Percentiles rank a stretch among this genome's conserved stretches.
Evolutionary conservation across 2,113 vertebrate genomes (phyloP).

Genomic region (Podarcis muralis): DNA sequence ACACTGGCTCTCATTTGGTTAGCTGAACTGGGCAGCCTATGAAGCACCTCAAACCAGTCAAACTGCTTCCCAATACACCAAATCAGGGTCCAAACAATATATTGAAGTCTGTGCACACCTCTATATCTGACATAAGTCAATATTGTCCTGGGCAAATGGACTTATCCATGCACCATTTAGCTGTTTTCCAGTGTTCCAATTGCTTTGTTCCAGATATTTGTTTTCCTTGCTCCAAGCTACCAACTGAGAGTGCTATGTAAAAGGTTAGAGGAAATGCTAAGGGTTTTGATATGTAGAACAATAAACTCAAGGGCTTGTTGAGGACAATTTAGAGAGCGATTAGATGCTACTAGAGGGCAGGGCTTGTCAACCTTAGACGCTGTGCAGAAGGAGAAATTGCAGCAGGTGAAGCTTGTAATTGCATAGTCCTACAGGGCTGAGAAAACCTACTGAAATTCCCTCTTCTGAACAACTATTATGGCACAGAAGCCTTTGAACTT

Average conservation of each 20-base stretch:
- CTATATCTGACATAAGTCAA: background rate
- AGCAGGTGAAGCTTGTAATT: background rate
- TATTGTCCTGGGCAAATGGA: background rate
- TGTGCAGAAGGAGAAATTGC: background rate
- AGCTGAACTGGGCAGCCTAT: no score
- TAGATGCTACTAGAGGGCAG: background rate
- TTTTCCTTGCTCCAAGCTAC: background rate
- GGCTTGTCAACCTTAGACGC: background rate
- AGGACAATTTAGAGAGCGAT: background rate
- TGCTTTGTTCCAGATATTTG: background rate
- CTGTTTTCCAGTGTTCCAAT: background rate
- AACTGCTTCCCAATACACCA: no score
- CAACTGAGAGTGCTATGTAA: background rate
- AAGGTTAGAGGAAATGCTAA: background rate
- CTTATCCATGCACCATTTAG: background rate
- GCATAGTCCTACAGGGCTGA: background rate
- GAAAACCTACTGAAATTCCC: background rate
- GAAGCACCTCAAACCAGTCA: no score
- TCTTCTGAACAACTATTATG: background rate
- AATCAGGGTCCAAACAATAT: no score
- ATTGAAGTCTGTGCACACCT: no score
- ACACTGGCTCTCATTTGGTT: no score
- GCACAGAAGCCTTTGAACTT: background rate
- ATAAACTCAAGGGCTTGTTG: background rate
- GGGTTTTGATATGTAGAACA: background rate